Percentiles rank a stretch among this genome's conserved stretches.
phyloP scores from a whole-genome alignment of 2,113 vertebrate species.

The Chamaea fasciata region DNA sequence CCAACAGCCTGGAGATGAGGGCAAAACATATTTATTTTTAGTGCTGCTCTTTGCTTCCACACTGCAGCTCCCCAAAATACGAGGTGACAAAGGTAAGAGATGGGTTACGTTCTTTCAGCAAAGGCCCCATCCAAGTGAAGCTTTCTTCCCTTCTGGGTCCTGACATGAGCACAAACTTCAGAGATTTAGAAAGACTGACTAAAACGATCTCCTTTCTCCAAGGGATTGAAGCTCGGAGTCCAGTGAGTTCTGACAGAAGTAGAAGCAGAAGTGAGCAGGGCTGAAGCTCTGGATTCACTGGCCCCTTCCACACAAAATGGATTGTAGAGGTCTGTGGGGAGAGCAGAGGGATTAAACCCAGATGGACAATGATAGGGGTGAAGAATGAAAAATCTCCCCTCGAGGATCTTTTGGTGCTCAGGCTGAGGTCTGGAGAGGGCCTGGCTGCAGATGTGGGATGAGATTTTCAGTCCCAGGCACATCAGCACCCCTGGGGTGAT shows the following conservation, averaged over 20 bases:
- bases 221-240: background rate
- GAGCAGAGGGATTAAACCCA: background rate
- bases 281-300: background rate
- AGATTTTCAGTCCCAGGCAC: background rate
- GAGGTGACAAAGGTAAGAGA: background rate
- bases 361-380: background rate
- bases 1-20: background rate
- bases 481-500: background rate
- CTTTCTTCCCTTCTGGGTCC: background rate
- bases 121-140: background rate
- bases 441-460: background rate
- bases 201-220: background rate
- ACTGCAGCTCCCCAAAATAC: background rate
- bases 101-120: background rate
- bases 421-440: background rate
- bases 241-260: background rate
- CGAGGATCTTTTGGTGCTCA: background rate
- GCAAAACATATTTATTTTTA: background rate
- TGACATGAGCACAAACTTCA: background rate
- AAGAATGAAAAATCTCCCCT: background rate
- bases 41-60: background rate
- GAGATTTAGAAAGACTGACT: background rate
- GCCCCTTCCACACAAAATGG: background rate
- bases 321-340: background rate
- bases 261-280: background rate